Evolutionary conservation across 2,888 invertebrate species (phyloP), one percentile per base, ranked within the genome.

Genomic region (Orthosia gracilis): DNA sequence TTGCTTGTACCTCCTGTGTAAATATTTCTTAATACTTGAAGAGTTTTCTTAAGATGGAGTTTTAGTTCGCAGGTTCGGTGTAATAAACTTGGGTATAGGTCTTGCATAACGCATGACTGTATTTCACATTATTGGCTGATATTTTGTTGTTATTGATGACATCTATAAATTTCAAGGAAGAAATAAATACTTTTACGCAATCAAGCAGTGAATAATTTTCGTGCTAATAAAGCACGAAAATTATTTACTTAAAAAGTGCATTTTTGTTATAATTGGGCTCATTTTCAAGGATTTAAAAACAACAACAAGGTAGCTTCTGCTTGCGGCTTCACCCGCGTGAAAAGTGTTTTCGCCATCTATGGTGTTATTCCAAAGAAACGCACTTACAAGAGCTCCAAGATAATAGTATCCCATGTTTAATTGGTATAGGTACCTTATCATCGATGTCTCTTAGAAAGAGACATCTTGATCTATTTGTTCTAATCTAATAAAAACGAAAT

Each of bases 121-220:
- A 1, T 21, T 9, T 21, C 21, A 21, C 4, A 21, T 4, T 21
- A 12, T 13, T 54, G 2, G 13, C 54, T 54, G 40, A 21, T 3
- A 4, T 4, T 21, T 54, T 54, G n/a, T n/a, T 54, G 3, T 21
- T 21, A 54, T 13, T 21, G 12, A 0, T 52, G 18, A 52, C n/a
- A 9, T 40, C 1, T 40, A 40, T 9, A 40, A 1, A 40, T 1
- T 7, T 40, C 40, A 40, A 9, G 40, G 1, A 7, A 9, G 40
- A 40, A n/a, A n/a, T n/a, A n/a, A n/a, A n/a, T n/a, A n/a, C 66
- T 76, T 66, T 47, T 23, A 58, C 50, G 68, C 13, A 68, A 45
- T 45, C 57, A 4, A 12, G 17, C 15, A 9, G 13, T 26, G 26
- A n/a, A n/a, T 0, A 50, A 4, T 45, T 4, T n/a, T n/a, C n/a